These are phyloP conservation scores for Brevipalpus yothersi DNA, from an alignment of 1,140 invertebrate genomes.

Conservation along the genomic window DNA sequence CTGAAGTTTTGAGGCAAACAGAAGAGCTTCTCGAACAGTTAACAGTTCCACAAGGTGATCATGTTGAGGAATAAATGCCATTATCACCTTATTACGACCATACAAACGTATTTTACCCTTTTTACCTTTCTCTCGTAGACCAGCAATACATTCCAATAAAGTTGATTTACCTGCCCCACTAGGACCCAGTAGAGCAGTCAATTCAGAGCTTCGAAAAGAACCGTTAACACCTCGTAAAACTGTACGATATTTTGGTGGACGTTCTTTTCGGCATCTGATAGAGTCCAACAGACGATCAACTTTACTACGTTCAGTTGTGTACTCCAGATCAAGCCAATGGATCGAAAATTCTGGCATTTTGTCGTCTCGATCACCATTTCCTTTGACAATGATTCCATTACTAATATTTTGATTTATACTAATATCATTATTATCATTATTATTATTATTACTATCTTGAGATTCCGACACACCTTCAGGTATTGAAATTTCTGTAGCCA, in stretches of 20 bases:
- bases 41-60: slow-evolving; percentile 66
- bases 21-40: slow-evolving; percentile 66
- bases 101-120: slow-evolving; percentile 1
- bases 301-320: not conserved
- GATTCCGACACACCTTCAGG: no score
- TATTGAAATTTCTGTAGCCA: no score
- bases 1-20: slow-evolving; percentile 71
- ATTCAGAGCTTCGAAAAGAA: slow-evolving; percentile 16
- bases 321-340: not conserved
- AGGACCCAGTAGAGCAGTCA: slow-evolving; percentile 29
- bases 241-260: not conserved
- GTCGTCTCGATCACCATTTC: no score
- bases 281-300: not conserved
- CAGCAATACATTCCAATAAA: slow-evolving; percentile 18
- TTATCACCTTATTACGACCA: not conserved
- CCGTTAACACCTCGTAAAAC: slow-evolving; percentile 7
- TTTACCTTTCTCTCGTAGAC: not conserved
- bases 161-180: slow-evolving; percentile 34
- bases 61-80: slow-evolving; percentile 32
- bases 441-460: no score
- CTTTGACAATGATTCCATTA: no score
- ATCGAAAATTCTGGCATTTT: not conserved
- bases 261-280: not conserved
- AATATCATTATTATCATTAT: no score
- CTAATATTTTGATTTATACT: no score